Evolutionary conservation across 1,140 invertebrate species (phyloP).

Genomic region (Leptinotarsa lineolata): DNA sequence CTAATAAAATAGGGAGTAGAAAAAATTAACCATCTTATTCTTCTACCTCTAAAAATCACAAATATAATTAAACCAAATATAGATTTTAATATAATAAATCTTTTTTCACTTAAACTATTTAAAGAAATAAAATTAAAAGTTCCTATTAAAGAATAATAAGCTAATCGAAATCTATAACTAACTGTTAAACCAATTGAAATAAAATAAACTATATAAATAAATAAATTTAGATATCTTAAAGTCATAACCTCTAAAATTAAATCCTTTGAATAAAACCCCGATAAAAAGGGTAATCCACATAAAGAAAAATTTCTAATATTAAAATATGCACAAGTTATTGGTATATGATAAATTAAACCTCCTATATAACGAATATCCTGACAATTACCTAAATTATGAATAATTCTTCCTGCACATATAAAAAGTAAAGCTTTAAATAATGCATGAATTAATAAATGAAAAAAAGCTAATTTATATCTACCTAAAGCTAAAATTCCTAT

Average conservation of each 20-base stretch:
- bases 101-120: conserved; percentile 57
- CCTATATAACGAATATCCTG: conserved; percentile 69
- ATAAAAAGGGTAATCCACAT: conserved; percentile 63
- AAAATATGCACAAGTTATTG: conserved; percentile 58
- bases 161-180: conserved; percentile 61
- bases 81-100: conserved; percentile 57
- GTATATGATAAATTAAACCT: conserved; percentile 52
- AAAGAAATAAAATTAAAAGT: conserved; percentile 57
- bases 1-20: conserved; percentile 58
- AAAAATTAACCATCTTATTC: conserved; percentile 59
- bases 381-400: conserved; percentile 64
- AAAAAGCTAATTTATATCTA: conserved; percentile 61
- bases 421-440: conserved; percentile 70
- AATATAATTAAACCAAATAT: conserved; percentile 60
- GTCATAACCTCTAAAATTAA: conserved; percentile 63
- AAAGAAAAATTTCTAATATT: conserved; percentile 61
- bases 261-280: conserved; percentile 70
- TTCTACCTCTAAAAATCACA: conserved; percentile 57
- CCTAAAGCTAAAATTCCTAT: conserved; percentile 62
- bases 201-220: conserved; percentile 60
- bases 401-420: conserved; percentile 64
- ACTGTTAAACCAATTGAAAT: conserved; percentile 62
- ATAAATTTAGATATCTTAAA: conserved; percentile 59
- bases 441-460: conserved; percentile 67
- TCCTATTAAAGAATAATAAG: conserved; percentile 59